A percentile compares a stretch with the other conserved stretches of the same genome.
These are phyloP conservation scores for Sebastes steindachneri DNA, from an alignment of 2,797 vertebrate species.

Conservation along the genomic window DNA sequence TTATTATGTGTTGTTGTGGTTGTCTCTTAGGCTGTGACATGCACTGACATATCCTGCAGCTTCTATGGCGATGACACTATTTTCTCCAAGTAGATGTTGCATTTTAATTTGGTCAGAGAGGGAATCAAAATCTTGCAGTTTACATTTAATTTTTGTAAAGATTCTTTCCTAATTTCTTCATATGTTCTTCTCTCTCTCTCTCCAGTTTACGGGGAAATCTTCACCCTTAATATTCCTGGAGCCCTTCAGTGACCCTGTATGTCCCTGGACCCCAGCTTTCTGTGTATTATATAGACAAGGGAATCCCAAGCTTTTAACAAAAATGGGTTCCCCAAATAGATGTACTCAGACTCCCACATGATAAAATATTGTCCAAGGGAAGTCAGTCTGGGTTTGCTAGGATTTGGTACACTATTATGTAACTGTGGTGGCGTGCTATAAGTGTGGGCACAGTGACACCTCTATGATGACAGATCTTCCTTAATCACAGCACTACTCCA, in stretches of 20 bases:
- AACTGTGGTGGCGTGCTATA: slow-evolving; percentile 41
- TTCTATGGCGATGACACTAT: too few relatives aligned
- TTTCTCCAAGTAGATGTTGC: too few relatives aligned
- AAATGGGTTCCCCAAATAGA: slow-evolving; percentile 26
- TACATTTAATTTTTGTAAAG: too few relatives aligned
- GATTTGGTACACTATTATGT: slow-evolving; percentile 51
- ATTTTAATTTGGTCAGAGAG: too few relatives aligned
- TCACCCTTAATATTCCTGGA: not conserved
- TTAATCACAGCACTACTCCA: slow-evolving; percentile 26
- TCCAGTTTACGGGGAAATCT: not conserved
- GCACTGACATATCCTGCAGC: too few relatives aligned
- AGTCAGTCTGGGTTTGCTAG: slow-evolving; percentile 42
- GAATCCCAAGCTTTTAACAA: slow-evolving; percentile 47
- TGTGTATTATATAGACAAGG: slow-evolving; percentile 17
- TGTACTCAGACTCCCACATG: slow-evolving; percentile 44
- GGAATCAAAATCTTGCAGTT: too few relatives aligned
- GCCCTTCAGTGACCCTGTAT: not conserved
- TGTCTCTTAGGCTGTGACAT: too few relatives aligned
- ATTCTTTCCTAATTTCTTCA: too few relatives aligned
- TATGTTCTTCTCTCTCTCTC: too few relatives aligned
- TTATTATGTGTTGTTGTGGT: too few relatives aligned
- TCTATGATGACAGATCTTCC: slow-evolving; percentile 36
- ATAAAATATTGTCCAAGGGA: slow-evolving; percentile 29
- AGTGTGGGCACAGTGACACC: slow-evolving; percentile 57
- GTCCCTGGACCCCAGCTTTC: not conserved